Evolutionary conservation across 2,797 vertebrate genomes (phyloP).

Genomic region (Gambelia wislizenii): DNA sequence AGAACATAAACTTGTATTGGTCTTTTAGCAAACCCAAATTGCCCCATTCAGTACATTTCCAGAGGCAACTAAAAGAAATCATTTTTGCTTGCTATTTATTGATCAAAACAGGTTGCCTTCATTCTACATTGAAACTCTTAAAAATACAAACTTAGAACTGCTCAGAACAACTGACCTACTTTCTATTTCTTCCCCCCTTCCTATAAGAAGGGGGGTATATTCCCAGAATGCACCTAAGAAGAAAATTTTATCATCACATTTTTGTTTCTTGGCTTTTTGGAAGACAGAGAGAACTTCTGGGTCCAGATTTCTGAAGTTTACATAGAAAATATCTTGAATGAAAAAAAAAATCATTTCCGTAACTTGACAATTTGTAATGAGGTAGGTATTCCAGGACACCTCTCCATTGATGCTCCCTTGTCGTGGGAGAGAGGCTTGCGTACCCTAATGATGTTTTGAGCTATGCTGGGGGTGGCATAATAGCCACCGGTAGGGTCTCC

Average conservation of each 20-base stretch:
- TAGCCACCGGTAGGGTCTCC: too few relatives aligned
- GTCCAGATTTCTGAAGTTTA: not conserved
- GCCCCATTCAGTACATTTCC: not conserved
- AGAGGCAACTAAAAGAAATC: not conserved
- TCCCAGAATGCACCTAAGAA: not conserved
- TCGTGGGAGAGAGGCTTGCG: too few relatives aligned
- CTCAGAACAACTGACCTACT: constrained; percentile 1
- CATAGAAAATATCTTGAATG: not conserved
- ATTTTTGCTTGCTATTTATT: constrained; percentile 12
- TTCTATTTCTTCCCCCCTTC: not conserved
- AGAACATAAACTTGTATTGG: not conserved
- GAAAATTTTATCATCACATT: not conserved
- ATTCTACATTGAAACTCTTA: not conserved
- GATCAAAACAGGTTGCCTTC: not conserved
- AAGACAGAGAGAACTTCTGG: not conserved
- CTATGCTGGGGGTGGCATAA: too few relatives aligned
- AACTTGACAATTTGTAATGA: not conserved
- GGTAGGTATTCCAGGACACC: not conserved
- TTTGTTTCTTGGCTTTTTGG: not conserved
- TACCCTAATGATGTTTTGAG: too few relatives aligned
- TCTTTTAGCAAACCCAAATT: not conserved
- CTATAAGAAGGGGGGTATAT: not conserved
- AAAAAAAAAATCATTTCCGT: not conserved
- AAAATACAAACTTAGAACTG: not conserved
- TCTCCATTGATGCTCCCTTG: too few relatives aligned